Percentiles rank a stretch among this genome's conserved stretches.
Evolutionary conservation across 1,140 invertebrate species (phyloP).

Genomic region (Trigoniulus corallinus): DNA sequence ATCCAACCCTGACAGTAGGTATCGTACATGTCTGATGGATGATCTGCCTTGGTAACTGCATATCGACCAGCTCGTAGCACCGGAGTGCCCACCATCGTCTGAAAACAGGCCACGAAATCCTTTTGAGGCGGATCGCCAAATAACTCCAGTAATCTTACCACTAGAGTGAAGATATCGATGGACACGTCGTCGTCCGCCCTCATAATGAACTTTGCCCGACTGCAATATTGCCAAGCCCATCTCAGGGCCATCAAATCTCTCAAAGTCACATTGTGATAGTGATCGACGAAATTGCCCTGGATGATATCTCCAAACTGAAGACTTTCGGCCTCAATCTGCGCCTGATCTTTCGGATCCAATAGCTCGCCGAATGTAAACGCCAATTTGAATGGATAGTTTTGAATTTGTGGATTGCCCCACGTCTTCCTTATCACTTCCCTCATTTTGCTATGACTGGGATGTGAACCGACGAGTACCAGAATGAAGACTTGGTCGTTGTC

Average conservation of each 20-base stretch:
- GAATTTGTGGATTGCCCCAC: not conserved
- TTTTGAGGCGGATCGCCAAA: not conserved
- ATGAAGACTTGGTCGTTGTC: not conserved
- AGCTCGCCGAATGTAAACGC: not conserved
- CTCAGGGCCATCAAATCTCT: conserved; percentile 21
- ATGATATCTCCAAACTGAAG: conserved; percentile 14
- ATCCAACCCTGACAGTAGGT: not conserved
- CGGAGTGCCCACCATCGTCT: not conserved
- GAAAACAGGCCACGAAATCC: not conserved
- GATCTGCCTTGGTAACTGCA: not conserved
- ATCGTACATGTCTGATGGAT: not conserved
- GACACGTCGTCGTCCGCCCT: conserved; percentile 25
- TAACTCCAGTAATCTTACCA: conserved; percentile 30
- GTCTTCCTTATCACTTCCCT: not conserved
- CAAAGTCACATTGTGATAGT: conserved; percentile 22
- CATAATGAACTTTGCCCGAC: conserved; percentile 17
- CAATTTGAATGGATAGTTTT: not conserved
- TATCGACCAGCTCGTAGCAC: not conserved
- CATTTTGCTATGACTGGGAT: not conserved
- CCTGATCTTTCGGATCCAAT: not conserved
- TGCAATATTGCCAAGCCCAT: conserved; percentile 20
- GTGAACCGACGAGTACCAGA: not conserved
- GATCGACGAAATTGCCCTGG: conserved; percentile 20
- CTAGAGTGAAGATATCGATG: conserved; percentile 32
- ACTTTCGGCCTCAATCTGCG: conserved; percentile 16